Evolutionary conservation across 2,888 invertebrate species (phyloP), one percentile per base, ranked within the genome.

Genomic region (Salticus scenicus): DNA sequence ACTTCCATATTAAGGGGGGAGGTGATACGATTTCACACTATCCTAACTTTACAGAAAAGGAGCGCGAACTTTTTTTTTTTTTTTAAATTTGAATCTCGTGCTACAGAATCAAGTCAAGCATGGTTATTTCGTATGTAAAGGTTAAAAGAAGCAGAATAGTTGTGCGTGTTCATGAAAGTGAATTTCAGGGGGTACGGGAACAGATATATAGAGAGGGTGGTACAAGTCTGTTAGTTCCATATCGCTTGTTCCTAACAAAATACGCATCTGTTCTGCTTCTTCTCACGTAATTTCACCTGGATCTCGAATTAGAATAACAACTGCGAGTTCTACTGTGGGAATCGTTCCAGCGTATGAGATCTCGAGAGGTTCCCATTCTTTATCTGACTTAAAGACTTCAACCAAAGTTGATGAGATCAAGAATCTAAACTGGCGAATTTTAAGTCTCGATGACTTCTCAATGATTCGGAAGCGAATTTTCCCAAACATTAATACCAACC

Each of bases 161-260:
- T 63, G 70, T 69, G 17, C 80, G 33, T 83, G 82, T 75, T 82
- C 82, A 66, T 82, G 76, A 83, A 83, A 84, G 77, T 73, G 83
- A 73, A 84, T 78, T 47, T n/a, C n/a, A n/a, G n/a, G 77, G 31
- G 37, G 37, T 37, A 10, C 31, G 24, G 20, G 24, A 47, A 47
- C 17, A 5, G 47, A 47, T 1, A 33, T 37, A 70, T 33, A 73
- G 73, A 79, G 78, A 78, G 78, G 73, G 84, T 64, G 84, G 78
- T 64, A 63, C 70, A 42, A 77, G 66, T 83, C 20, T 64, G 79
- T 85, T 85, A 85, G 74, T 85, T 85, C 84, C 84, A 63, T 85
- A 51, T 74, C 84, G 74, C 70, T 74, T 74, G 78, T 17, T 63
- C 67, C 63, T 30, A 20, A 85, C 78, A 85, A 78, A 83, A 76